A percentile compares a stretch with the other conserved stretches of the same genome.
These are phyloP conservation scores for Rhamnusium bicolor DNA, from an alignment of 2,888 invertebrate species.

Conservation along the genomic window DNA sequence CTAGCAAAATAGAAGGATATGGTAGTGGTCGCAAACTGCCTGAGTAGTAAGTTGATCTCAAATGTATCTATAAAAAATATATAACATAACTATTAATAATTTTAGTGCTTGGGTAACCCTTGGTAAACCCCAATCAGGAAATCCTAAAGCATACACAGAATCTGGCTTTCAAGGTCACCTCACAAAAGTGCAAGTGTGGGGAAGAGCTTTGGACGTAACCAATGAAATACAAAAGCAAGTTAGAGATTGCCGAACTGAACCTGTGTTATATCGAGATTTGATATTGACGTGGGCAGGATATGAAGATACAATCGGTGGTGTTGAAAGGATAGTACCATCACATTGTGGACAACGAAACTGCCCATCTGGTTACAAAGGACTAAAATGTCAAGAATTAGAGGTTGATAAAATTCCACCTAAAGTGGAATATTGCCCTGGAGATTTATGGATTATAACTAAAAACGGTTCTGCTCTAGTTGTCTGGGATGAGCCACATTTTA, in stretches of 20 bases:
- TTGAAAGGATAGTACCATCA: slow-evolving; percentile 92
- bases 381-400: slow-evolving; percentile 85
- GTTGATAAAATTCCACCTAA: slow-evolving; percentile 80
- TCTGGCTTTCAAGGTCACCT: slow-evolving; percentile 96
- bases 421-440: slow-evolving; percentile 93
- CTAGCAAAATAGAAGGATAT: slow-evolving; percentile 92
- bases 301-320: slow-evolving; percentile 89
- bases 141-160: slow-evolving; percentile 87
- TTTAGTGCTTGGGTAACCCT: slow-evolving; percentile 91
- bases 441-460: slow-evolving; percentile 94
- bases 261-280: slow-evolving; percentile 89
- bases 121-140: slow-evolving; percentile 89
- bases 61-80: not conserved
- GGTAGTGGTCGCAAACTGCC: slow-evolving; percentile 87
- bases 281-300: slow-evolving; percentile 95
- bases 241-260: slow-evolving; percentile 92
- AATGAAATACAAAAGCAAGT: slow-evolving; percentile 96
- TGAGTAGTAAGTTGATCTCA: slow-evolving; percentile 78
- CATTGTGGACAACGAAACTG: slow-evolving; percentile 93
- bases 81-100: not conserved
- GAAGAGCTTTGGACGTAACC: slow-evolving; percentile 90
- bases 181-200: slow-evolving; percentile 96
- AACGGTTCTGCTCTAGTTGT: slow-evolving; percentile 92
- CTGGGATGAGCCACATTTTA: slow-evolving; percentile 94
- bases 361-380: slow-evolving; percentile 88